Evolutionary conservation across 2,888 invertebrate genomes (phyloP), one percentile per base, ranked within the genome.

Genomic region (Antheraea assamensis): DNA sequence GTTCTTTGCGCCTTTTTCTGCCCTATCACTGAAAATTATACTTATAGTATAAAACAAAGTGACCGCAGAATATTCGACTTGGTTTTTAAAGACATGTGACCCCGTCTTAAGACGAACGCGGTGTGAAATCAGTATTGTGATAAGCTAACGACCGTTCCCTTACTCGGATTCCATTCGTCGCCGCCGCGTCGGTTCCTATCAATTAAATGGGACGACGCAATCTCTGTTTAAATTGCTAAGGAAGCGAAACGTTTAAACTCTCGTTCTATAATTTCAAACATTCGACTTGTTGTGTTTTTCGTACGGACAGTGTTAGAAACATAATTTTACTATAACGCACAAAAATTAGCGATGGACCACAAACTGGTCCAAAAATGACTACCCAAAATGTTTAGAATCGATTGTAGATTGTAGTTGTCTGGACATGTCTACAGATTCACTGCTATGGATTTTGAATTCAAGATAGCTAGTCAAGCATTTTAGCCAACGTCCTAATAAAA

Each of bases 81-180:
- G 10, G 13, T 4, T 66, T 68, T 3, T 10, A 68, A 31, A 1
- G 35, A n/a, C 35, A 68, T 68, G 76, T 80, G 78, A 78, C n/a
- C 76, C 49, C 10, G 5, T 35, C 74, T 55, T 73, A 64, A 70
- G 72, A 27, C 71, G 49, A 71, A 70, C 84, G 87, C 85, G 87
- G 91, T 91, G 90, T 90, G 92, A 92, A 92, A 91, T 91, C 91
- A 86, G 87, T 88, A 86, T 85, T 83, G 85, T 90, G 93, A 94
- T 94, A 94, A 92, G 90, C 88, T 90, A 93, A 92, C 91, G 92
- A 92, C 90, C 88, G 90, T 89, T 87, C 85, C 86, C 55, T 74
- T 85, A 86, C 85, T 85, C 82, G 91, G 87, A 87, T 87, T 87
- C 90, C 86, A 82, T 83, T 80, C 85, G 81, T 80, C 83, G 35